Evolutionary conservation across 2,113 vertebrate genomes (phyloP), one percentile per base, ranked within the genome.

Genomic region (Sebastes fasciatus): DNA sequence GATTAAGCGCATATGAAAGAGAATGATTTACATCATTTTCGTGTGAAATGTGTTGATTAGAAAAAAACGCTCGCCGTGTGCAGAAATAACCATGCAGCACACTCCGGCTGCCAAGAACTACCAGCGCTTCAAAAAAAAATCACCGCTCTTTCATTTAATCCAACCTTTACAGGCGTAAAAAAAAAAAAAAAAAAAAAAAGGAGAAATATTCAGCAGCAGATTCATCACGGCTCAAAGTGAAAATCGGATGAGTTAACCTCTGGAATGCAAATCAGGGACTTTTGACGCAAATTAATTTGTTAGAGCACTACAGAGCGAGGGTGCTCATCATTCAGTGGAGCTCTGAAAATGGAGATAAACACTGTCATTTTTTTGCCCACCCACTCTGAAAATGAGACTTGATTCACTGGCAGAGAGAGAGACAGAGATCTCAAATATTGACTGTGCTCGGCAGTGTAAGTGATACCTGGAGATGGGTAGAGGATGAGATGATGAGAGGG

Each of bases 231-330:
- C 79, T 86, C 65, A 86, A 73, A 88, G 83, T 65, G 76, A 85
- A 86, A 84, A 64, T 80, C 10, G 2, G 69, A 80, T 70, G 71
- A 87, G 48, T 74, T 80, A 71, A 77, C 83, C 75, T 68, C 70
- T 62, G 21, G 61, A 88, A 88, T 91, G 76, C 80, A 89, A 91
- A 88, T 70, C 21, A 69, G 80, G 69, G 75, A 83, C 52, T 80
- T 86, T 51, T 74, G 67, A 87, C 34, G 62, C 74, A 49, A 74
- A 77, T 77, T 64, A 84, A 87, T 91, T 60, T 9, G 52, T 69
- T 57, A 14, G 81, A 87, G 73, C 60, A 21, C 82, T 23, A 21
- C 65, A 60, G 63, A 80, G 75, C 8, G 61, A 75, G 60, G 21
- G 75, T 8, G 61, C 75, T 80, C 84, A 69, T 88, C 85, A 82